A percentile compares a stretch with the other conserved stretches of the same genome.
Evolutionary conservation across 37 sponge, comb jelly and placozoan species (phyloP).

Genomic region (Diacarnus erythraeanus): DNA sequence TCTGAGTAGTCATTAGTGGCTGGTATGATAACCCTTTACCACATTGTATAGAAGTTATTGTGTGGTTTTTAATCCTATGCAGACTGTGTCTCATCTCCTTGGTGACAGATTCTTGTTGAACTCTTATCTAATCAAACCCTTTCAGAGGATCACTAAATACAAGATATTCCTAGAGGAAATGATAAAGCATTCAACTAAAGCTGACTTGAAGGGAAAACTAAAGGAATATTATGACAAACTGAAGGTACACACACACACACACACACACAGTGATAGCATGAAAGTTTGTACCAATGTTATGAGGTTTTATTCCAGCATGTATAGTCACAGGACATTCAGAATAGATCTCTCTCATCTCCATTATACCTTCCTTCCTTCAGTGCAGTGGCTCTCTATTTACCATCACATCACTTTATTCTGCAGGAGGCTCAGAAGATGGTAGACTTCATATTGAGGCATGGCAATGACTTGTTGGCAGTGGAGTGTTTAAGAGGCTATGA

Average conservation of each 20-base stretch:
- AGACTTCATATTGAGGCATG: conserved; percentile 85
- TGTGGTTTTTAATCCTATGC: neutral
- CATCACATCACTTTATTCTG: no score
- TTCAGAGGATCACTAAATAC: conserved; percentile 79
- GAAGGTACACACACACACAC: conserved; percentile 37
- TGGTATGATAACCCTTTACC: no score
- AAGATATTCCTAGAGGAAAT: conserved; percentile 73
- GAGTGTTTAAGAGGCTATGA: conserved; percentile 72
- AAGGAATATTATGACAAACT: conserved; percentile 63
- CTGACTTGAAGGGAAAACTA: conserved; percentile 41
- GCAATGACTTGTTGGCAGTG: conserved; percentile 86
- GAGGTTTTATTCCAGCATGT: no score
- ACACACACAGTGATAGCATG: neutral
- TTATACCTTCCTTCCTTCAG: no score
- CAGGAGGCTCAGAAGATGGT: conserved; percentile 74
- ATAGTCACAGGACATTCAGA: no score
- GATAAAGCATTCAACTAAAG: conserved; percentile 47
- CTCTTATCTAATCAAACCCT: conserved; percentile 71
- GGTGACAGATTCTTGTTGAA: conserved; percentile 44
- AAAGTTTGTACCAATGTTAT: neutral
- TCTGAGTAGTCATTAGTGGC: neutral
- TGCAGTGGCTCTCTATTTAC: no score
- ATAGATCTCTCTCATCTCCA: no score
- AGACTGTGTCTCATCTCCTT: conserved; percentile 44
- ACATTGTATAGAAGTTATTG: no score